These are phyloP conservation scores for Andrena chrysosceles DNA, from an alignment of 2,888 invertebrate genomes.

Conservation along the genomic window DNA sequence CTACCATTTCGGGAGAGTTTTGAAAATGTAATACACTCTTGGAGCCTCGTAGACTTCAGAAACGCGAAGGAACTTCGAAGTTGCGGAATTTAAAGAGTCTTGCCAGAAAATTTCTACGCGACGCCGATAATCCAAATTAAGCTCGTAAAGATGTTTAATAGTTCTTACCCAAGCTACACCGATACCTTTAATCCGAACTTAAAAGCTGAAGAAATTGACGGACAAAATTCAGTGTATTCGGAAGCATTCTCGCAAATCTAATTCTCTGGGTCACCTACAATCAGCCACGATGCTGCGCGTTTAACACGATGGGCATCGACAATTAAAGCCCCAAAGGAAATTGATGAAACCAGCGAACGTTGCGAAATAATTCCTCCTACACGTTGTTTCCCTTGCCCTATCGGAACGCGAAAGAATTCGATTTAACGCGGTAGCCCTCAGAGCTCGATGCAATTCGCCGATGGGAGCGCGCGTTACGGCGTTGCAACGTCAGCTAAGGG, in stretches of 20 bases:
- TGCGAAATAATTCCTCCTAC: slow-evolving; percentile 23
- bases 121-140: not conserved
- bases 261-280: not conserved
- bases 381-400: slow-evolving; percentile 20
- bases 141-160: not conserved
- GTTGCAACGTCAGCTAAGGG: slow-evolving; percentile 58
- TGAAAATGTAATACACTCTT: not conserved
- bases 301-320: not conserved
- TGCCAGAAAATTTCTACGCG: not conserved
- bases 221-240: not conserved
- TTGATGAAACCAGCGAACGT: slow-evolving; percentile 14
- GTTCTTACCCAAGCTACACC: no score
- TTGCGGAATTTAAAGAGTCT: not conserved
- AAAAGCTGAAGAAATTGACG: no score
- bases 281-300: not conserved
- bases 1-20: not conserved
- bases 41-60: not conserved
- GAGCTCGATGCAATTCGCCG: slow-evolving; percentile 53
- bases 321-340: slow-evolving; percentile 4
- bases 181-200: no score
- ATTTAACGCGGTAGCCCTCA: slow-evolving; percentile 60
- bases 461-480: slow-evolving; percentile 54
- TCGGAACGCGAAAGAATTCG: slow-evolving; percentile 46
- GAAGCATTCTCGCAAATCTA: not conserved
- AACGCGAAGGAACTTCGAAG: slow-evolving; percentile 3